Conservation (phyloP, 1,140 invertebrate species). For the Carcinoscorpius rotundicauda region DNA sequence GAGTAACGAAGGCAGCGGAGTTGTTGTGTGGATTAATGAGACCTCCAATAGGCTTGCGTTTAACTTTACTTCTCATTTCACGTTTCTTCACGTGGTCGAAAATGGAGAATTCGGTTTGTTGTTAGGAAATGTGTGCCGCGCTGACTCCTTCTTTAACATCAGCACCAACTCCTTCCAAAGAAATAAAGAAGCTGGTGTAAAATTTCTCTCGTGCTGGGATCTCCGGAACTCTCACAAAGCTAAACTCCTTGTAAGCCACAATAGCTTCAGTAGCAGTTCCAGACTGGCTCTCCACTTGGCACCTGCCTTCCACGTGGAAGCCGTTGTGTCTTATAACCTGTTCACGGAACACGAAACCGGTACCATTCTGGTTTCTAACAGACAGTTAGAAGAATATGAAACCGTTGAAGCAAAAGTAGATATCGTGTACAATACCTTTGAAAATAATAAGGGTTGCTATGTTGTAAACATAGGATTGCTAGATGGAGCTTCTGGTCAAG, state of each 20-base stretch:
- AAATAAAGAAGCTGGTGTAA: conserved; percentile 56
- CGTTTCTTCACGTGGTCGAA: conserved; percentile 70
- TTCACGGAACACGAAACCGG: conserved; percentile 70
- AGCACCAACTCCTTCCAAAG: conserved; percentile 72
- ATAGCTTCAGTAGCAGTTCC: conserved; percentile 58
- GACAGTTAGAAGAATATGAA: conserved; percentile 40
- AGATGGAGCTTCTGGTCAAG: conserved; percentile 67
- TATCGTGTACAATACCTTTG: conserved; percentile 81
- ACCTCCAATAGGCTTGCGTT: conserved; percentile 62
- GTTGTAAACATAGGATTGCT: conserved; percentile 76
- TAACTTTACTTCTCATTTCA: conserved; percentile 38
- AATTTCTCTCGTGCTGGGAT: conserved; percentile 64
- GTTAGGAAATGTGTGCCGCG: conserved; percentile 47
- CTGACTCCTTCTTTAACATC: conserved; percentile 51
- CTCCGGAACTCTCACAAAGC: conserved; percentile 19
- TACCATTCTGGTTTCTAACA: conserved; percentile 79
- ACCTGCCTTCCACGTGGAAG: conserved; percentile 70
- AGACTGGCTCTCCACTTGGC: conserved; percentile 60
- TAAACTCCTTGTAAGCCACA: conserved; percentile 67
- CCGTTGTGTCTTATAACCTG: conserved; percentile 70
- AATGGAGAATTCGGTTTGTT: conserved; percentile 76
- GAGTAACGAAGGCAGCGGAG: conserved; percentile 62
- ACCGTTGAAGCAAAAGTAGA: conserved; percentile 50
- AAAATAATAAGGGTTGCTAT: conserved; percentile 70
- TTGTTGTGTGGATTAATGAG: conserved; percentile 78